Evolutionary conservation across 1,140 invertebrate genomes (phyloP).

Genomic region (Nomia melanderi): DNA sequence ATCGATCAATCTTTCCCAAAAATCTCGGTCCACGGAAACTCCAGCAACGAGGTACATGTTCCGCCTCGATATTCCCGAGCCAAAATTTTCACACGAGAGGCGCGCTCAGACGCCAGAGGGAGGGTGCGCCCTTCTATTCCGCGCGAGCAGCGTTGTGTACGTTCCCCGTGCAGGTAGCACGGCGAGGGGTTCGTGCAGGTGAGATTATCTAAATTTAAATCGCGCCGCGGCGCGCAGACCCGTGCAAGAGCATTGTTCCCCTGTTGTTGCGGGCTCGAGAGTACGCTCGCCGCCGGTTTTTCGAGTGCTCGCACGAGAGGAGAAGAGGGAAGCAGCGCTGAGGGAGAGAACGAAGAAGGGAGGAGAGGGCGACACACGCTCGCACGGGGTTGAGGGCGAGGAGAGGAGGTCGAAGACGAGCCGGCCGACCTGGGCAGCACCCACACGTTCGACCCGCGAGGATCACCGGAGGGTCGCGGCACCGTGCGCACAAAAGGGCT

Average conservation of each 20-base stretch:
- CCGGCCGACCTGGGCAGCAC: conserved; percentile 24
- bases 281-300: conserved; percentile 56
- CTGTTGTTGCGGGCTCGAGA: conserved; percentile 55
- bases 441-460: conserved; percentile 30
- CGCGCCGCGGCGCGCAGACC: conserved; percentile 24
- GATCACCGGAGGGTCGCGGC: conserved; percentile 38
- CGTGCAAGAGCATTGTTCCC: conserved; percentile 51
- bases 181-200: conserved; percentile 46
- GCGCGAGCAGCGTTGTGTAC: neutral
- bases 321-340: neutral
- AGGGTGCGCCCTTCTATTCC: neutral
- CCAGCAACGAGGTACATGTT: too few relatives aligned
- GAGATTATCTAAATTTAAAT: conserved; percentile 66
- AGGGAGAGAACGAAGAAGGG: neutral
- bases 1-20: too few relatives aligned
- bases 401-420: conserved; percentile 35
- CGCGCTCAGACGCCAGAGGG: neutral
- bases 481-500: conserved; percentile 37
- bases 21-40: too few relatives aligned
- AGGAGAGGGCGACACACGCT: too few relatives aligned
- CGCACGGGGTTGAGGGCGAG: conserved; percentile 5
- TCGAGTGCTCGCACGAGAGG: conserved; percentile 42
- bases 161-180: conserved; percentile 3
- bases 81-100: neutral
- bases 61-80: too few relatives aligned